A percentile compares a stretch with the other conserved stretches of the same genome.
These are phyloP conservation scores for Strigamia crassipes DNA, from an alignment of 2,888 invertebrate genomes.

Conservation along the genomic window DNA sequence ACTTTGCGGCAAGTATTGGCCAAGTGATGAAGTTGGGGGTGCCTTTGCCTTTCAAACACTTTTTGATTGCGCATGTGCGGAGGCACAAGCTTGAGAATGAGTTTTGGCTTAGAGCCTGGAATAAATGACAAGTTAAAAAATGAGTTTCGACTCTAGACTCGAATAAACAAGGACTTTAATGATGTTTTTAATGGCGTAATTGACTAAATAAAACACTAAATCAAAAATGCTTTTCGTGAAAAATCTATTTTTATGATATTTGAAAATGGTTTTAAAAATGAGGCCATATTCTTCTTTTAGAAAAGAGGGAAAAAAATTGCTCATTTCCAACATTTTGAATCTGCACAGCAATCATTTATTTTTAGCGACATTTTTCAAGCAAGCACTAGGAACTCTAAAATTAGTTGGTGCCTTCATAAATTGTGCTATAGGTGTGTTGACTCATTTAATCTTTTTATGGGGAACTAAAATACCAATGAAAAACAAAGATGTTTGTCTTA, in stretches of 20 bases:
- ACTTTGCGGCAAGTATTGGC: not conserved
- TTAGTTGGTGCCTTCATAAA: not conserved
- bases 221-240: not conserved
- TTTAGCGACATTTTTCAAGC: conserved; percentile 32
- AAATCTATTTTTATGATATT: not conserved
- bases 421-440: not conserved
- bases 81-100: not conserved
- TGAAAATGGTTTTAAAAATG: not conserved
- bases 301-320: not conserved
- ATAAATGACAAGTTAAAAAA: not conserved
- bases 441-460: not conserved
- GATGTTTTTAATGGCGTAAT: not conserved
- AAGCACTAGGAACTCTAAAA: conserved; percentile 30
- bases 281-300: conserved; percentile 1
- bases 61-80: not conserved
- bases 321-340: conserved; percentile 21
- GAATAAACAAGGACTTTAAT: not conserved
- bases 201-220: not conserved
- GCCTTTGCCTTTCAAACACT: not conserved
- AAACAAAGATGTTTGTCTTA: no score
- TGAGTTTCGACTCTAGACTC: not conserved
- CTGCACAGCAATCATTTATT: conserved; percentile 21
- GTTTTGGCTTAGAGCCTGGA: not conserved
- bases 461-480: not conserved
- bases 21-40: not conserved